Conservation (phyloP, 2,113 vertebrate species). For the Astur gentilis region DNA sequence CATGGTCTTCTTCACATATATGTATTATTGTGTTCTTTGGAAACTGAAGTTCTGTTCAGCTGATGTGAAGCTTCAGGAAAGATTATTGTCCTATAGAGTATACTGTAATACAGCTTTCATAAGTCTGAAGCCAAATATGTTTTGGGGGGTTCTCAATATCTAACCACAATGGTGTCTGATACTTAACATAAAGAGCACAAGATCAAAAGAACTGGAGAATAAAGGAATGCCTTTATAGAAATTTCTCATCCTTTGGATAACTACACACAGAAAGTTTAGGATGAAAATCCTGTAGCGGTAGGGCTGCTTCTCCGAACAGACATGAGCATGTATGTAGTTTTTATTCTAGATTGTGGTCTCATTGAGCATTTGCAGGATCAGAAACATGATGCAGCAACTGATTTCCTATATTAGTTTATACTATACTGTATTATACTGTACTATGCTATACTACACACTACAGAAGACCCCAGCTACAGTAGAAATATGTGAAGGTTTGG, state of each 20-base stretch:
- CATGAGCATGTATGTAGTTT: rapidly evolving
- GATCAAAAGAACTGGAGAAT: neutral
- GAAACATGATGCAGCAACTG: neutral
- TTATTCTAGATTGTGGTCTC: neutral
- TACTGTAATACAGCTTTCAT: neutral
- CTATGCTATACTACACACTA: neutral
- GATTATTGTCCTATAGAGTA: neutral
- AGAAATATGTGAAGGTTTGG: neutral
- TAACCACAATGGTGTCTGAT: neutral
- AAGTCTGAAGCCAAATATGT: neutral
- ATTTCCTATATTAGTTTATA: neutral
- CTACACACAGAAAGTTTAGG: neutral
- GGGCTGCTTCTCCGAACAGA: neutral
- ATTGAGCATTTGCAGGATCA: neutral
- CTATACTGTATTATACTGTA: neutral
- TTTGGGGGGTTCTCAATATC: neutral
- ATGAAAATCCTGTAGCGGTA: neutral
- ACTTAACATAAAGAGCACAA: neutral
- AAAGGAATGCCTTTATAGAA: neutral
- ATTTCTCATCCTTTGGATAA: neutral
- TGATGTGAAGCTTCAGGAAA: neutral
- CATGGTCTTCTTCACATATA: neutral
- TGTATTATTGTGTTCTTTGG: neutral
- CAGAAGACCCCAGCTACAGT: neutral
- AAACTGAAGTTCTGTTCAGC: neutral